Percentiles rank a stretch among this genome's conserved stretches.
Evolutionary conservation across 2,113 vertebrate species (phyloP).

Genomic region (Myotis davidii): DNA sequence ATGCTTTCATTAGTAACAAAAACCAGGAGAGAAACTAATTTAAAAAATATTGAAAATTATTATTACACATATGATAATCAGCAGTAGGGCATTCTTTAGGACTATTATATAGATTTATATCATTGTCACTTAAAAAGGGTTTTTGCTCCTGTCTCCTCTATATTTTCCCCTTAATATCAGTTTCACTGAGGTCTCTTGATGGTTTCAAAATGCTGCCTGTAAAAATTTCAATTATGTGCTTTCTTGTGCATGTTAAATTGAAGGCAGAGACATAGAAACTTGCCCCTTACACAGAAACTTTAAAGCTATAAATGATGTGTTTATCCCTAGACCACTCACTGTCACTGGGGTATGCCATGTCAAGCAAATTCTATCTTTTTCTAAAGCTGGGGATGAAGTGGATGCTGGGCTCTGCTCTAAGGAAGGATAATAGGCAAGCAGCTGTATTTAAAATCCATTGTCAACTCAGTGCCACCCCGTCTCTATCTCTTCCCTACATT

Average conservation of each 20-base stretch:
- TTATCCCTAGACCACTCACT: rapidly evolving
- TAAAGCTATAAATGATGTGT: neutral
- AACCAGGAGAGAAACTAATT: neutral
- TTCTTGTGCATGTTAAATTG: neutral
- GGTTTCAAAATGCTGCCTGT: neutral
- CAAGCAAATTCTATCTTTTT: neutral
- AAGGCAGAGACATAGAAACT: neutral
- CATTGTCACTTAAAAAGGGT: neutral
- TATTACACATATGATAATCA: neutral
- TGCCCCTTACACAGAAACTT: neutral
- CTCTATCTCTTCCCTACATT: neutral
- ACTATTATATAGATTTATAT: neutral
- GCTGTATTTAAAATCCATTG: neutral
- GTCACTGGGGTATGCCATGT: too few species aligned
- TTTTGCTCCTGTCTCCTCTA: neutral
- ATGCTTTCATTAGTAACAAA: neutral
- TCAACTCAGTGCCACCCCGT: neutral
- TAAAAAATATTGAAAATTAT: neutral
- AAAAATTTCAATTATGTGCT: neutral
- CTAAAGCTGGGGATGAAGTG: neutral
- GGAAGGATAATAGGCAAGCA: too few species aligned
- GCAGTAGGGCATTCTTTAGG: neutral
- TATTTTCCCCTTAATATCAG: neutral
- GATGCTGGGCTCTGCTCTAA: neutral
- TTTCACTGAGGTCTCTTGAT: neutral